phyloP scores from a whole-genome alignment of 2,888 invertebrate genomes.

The Aethes cnicana region DNA sequence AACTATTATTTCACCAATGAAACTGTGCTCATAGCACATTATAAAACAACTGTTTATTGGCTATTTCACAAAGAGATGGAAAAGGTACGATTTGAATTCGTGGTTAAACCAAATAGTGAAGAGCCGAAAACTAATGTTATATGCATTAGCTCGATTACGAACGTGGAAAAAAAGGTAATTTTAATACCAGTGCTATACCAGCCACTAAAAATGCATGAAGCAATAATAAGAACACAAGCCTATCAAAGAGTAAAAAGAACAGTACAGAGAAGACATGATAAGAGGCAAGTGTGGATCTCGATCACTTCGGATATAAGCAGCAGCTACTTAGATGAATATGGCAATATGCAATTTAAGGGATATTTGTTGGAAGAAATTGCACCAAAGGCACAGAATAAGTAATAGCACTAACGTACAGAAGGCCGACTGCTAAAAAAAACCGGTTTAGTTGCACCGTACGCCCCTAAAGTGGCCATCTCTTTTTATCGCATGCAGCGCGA shows the following conservation, averaged over 20 bases:
- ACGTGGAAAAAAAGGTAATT: neutral
- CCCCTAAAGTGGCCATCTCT: too few species aligned
- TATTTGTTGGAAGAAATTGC: slow-evolving; percentile 15
- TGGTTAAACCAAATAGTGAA: too few species aligned
- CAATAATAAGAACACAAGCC: neutral
- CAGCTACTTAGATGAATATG: slow-evolving; percentile 7
- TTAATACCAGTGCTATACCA: neutral
- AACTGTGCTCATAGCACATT: too few species aligned
- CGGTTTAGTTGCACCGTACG: too few species aligned
- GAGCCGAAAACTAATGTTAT: neutral
- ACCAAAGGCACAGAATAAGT: neutral
- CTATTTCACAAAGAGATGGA: too few species aligned
- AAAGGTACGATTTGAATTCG: too few species aligned
- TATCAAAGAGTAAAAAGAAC: neutral
- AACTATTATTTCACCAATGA: too few species aligned
- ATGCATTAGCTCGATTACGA: neutral
- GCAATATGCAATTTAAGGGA: slow-evolving; percentile 14
- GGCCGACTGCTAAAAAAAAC: too few species aligned
- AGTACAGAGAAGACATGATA: neutral
- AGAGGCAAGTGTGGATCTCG: slow-evolving; percentile 23
- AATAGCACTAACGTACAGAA: too few species aligned
- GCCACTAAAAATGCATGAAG: neutral
- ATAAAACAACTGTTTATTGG: too few species aligned
- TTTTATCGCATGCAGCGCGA: too few species aligned
- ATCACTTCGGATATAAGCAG: slow-evolving; percentile 5